Conservation (phyloP, 2,113 vertebrate genomes). For the Corythornis cristatus region DNA sequence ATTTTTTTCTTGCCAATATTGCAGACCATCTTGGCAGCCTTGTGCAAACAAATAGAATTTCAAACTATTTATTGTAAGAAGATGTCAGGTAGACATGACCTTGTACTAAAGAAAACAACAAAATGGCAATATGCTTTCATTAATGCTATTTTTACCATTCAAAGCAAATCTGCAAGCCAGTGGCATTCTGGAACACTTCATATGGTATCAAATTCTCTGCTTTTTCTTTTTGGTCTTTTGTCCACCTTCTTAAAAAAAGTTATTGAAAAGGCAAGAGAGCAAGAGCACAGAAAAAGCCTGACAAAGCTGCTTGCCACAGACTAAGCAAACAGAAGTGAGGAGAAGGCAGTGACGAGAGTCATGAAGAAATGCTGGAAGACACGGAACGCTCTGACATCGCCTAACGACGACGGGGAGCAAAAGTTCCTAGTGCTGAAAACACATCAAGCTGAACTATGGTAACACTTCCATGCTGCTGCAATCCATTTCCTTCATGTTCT, state of each 20-base stretch:
- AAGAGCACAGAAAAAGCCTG: background rate
- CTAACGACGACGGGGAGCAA: background rate
- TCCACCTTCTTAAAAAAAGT: background rate
- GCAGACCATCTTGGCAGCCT: background rate
- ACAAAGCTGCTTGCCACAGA: background rate
- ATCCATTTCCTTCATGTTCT: slow-evolving; percentile 16
- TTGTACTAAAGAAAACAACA: background rate
- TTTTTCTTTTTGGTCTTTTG: background rate
- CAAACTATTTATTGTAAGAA: background rate
- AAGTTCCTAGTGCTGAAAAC: slow-evolving; percentile 2
- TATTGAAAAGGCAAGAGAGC: background rate
- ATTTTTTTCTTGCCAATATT: background rate
- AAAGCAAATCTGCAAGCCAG: background rate
- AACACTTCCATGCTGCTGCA: slow-evolving; percentile 12
- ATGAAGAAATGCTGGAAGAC: background rate
- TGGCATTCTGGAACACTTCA: background rate
- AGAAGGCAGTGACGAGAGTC: background rate
- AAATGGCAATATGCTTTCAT: background rate
- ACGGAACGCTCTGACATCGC: background rate
- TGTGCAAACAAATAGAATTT: background rate
- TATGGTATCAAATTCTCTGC: background rate
- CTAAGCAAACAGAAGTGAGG: background rate
- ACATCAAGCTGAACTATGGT: background rate
- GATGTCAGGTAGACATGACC: background rate
- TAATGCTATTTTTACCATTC: background rate